These are phyloP conservation scores for Glareola pratincola DNA, from an alignment of 2,113 vertebrate species.

Conservation along the genomic window DNA sequence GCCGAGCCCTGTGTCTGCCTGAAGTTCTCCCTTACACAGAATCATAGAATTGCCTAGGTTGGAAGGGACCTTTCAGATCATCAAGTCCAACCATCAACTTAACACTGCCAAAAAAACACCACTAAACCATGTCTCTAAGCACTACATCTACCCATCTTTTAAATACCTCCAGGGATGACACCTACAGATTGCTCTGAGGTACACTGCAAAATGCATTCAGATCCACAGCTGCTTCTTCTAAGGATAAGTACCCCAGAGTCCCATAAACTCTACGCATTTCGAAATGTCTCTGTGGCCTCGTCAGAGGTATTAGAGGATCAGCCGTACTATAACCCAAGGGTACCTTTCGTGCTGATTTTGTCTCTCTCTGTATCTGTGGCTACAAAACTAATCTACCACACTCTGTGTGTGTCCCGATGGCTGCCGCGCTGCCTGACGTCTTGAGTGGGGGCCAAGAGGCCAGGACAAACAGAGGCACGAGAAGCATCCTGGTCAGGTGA, in stretches of 20 bases:
- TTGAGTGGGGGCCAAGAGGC: fast-evolving
- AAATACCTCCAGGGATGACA: not conserved
- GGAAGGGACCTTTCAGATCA: too few relatives aligned
- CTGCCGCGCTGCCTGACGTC: not conserved
- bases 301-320: too few relatives aligned
- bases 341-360: not conserved
- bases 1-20: not conserved
- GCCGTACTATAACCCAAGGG: not conserved
- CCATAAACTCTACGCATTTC: fast-evolving
- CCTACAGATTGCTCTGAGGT: not conserved
- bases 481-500: not conserved
- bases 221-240: not conserved
- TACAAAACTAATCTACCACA: not conserved
- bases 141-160: too few relatives aligned
- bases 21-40: too few relatives aligned
- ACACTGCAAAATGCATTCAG: not conserved
- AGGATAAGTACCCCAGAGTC: not conserved
- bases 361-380: not conserved
- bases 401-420: not conserved
- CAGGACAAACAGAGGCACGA: not conserved
- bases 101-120: too few relatives aligned
- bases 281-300: not conserved
- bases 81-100: too few relatives aligned
- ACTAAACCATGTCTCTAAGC: too few relatives aligned
- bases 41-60: too few relatives aligned